Percentiles rank a stretch among this genome's conserved stretches.
Conservation (phyloP, 2,888 invertebrate species). For the Ormia ochracea region DNA sequence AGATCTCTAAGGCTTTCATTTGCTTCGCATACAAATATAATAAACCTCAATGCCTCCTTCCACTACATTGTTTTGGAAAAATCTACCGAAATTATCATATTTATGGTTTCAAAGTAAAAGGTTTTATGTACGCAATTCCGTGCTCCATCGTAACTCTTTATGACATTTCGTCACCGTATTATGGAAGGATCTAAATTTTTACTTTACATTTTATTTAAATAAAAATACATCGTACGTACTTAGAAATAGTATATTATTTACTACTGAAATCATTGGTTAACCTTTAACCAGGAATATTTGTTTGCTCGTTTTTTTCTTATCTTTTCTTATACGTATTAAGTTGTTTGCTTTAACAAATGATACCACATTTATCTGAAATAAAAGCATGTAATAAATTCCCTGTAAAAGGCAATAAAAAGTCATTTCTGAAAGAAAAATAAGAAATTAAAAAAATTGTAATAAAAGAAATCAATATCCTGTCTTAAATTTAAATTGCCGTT, state of each 20-base stretch:
- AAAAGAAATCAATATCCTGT: constrained; percentile 10
- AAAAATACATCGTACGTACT: not conserved
- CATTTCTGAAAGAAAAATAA: not conserved
- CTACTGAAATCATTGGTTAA: not conserved
- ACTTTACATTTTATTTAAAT: not conserved
- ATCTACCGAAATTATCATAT: no score
- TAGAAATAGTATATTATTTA: not conserved
- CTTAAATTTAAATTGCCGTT: no score
- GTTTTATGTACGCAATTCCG: no score
- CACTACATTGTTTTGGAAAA: no score
- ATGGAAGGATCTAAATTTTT: not conserved
- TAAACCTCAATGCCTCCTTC: no score
- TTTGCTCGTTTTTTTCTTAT: not conserved
- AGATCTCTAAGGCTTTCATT: no score
- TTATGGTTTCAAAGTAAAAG: not conserved
- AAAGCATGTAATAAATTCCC: constrained; percentile 35
- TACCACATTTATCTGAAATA: constrained; percentile 42
- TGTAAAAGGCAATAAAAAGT: not conserved
- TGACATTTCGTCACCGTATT: no score
- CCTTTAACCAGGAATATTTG: not conserved
- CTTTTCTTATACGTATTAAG: constrained; percentile 6
- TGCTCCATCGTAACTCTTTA: no score
- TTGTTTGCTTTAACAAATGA: constrained; percentile 45
- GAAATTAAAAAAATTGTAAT: not conserved
- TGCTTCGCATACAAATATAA: no score